phyloP scores from a whole-genome alignment of 2,888 invertebrate species.

The Dolichopus griseipennis region DNA sequence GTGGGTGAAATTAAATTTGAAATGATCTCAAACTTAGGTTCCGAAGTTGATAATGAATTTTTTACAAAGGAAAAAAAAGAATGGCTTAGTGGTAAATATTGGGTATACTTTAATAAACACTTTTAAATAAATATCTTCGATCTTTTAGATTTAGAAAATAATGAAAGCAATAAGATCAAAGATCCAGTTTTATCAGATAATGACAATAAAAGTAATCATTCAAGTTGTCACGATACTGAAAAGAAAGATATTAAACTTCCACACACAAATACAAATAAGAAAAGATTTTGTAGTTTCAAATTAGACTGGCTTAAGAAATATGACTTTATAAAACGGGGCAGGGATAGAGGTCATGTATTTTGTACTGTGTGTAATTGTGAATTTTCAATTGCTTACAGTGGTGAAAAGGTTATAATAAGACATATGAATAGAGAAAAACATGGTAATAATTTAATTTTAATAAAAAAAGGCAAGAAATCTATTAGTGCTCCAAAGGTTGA shows the following conservation, averaged over 20 bases:
- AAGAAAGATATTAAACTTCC: slow-evolving; percentile 16
- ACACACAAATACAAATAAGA: too few species aligned
- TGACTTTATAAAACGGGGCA: slow-evolving; percentile 17
- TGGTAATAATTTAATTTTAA: slow-evolving; percentile 15
- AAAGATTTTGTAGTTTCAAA: slow-evolving; percentile 14
- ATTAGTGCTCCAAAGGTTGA: slow-evolving; percentile 21
- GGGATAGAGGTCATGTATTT: slow-evolving; percentile 17
- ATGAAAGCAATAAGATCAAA: neutral
- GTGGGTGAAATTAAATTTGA: neutral
- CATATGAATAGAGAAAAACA: slow-evolving; percentile 10
- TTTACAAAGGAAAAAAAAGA: slow-evolving; percentile 14
- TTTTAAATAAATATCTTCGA: too few species aligned
- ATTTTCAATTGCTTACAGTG: slow-evolving; percentile 14
- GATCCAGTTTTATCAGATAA: slow-evolving; percentile 9
- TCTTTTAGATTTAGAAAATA: too few species aligned
- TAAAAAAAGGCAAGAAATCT: slow-evolving; percentile 27
- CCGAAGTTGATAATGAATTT: slow-evolving; percentile 22
- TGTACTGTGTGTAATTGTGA: neutral
- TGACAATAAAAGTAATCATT: neutral
- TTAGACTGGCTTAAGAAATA: slow-evolving; percentile 7
- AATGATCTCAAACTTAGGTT: slow-evolving; percentile 18
- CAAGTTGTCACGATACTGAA: slow-evolving; percentile 7
- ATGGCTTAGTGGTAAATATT: slow-evolving; percentile 10
- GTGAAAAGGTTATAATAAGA: slow-evolving; percentile 19
- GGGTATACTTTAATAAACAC: too few species aligned